Conservation (phyloP, 2,888 invertebrate genomes). For the Chrysodeixis includens region DNA sequence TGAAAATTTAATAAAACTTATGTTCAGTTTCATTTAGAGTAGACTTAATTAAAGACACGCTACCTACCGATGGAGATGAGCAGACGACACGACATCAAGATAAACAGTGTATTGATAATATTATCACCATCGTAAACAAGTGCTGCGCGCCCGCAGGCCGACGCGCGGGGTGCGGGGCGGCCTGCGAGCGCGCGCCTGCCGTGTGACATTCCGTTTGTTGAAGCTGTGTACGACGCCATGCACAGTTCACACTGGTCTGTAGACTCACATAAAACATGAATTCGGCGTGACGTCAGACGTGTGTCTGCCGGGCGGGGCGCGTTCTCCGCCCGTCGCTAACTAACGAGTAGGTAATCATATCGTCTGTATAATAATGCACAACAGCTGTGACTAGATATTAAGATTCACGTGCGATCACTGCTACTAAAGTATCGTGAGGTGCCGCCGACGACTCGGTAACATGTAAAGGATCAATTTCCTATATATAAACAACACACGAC, state of each 20-base stretch:
- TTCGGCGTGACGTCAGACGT: slow-evolving; percentile 48
- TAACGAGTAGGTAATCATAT: slow-evolving; percentile 48
- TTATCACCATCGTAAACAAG: slow-evolving; percentile 14
- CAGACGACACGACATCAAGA: slow-evolving; percentile 68
- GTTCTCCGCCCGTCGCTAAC: slow-evolving; percentile 16
- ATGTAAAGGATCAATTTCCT: slow-evolving; percentile 58
- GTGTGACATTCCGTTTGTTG: slow-evolving; percentile 67
- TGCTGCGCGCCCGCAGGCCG: slow-evolving; percentile 5
- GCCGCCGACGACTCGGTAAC: slow-evolving; percentile 60
- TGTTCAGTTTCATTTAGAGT: slow-evolving; percentile 81
- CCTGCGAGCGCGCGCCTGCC: slow-evolving; percentile 59
- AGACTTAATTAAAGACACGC: slow-evolving; percentile 78
- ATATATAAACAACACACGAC: slow-evolving; percentile 66
- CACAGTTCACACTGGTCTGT: slow-evolving; percentile 49
- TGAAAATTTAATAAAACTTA: slow-evolving; percentile 88
- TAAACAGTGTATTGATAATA: slow-evolving; percentile 37
- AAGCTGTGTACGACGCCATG: slow-evolving; percentile 69
- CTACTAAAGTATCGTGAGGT: slow-evolving; percentile 57
- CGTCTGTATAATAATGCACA: slow-evolving; percentile 70
- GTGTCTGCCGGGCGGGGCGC: slow-evolving; percentile 10
- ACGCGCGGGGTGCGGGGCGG: slow-evolving; percentile 1
- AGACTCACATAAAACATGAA: slow-evolving; percentile 56
- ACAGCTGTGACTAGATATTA: slow-evolving; percentile 82
- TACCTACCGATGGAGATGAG: slow-evolving; percentile 78
- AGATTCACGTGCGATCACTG: slow-evolving; percentile 72